Evolutionary conservation across 2,113 vertebrate species (phyloP).

Genomic region (Silurus glanis): DNA sequence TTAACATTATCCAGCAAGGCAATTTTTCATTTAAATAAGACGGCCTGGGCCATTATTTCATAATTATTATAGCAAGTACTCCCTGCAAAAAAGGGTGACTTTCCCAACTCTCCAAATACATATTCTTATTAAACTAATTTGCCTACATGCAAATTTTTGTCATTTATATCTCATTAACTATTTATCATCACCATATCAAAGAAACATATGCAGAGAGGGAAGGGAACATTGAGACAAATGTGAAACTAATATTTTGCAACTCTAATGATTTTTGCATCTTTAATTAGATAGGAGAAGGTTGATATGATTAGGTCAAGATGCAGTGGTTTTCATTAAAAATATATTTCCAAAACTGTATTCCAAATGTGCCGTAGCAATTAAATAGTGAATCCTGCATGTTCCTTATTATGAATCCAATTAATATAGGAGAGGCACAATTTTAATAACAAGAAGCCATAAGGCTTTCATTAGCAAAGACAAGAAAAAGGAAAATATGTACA

Average conservation of each 20-base stretch:
- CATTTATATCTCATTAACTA: slow-evolving; percentile 97
- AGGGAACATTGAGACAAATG: slow-evolving; percentile 89
- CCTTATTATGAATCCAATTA: slow-evolving; percentile 98
- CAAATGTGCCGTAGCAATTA: slow-evolving; percentile 98
- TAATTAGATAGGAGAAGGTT: slow-evolving; percentile 99
- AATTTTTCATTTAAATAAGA: slow-evolving; percentile 84
- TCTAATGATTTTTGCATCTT: slow-evolving; percentile 99
- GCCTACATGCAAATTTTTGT: slow-evolving; percentile 96
- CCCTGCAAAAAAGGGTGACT: slow-evolving; percentile 87
- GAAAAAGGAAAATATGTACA: slow-evolving; percentile 67
- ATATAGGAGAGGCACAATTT: slow-evolving; percentile 91
- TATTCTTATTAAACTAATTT: slow-evolving; percentile 94
- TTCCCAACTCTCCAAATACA: slow-evolving; percentile 86
- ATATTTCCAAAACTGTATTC: slow-evolving; percentile 97
- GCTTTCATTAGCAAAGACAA: slow-evolving; percentile 83
- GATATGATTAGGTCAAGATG: slow-evolving; percentile 99
- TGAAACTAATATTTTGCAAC: slow-evolving; percentile 99
- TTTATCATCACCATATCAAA: slow-evolving; percentile 86
- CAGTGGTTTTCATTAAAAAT: slow-evolving; percentile 99
- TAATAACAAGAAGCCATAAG: slow-evolving; percentile 93
- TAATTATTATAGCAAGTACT: slow-evolving; percentile 83
- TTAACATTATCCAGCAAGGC: slow-evolving; percentile 80
- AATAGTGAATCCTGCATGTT: slow-evolving; percentile 94
- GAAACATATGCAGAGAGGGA: slow-evolving; percentile 85
- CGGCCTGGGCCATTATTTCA: slow-evolving; percentile 77